Conservation (phyloP, 35 echinoderm and acorn worm genomes). For the Lytechinus variegatus region DNA sequence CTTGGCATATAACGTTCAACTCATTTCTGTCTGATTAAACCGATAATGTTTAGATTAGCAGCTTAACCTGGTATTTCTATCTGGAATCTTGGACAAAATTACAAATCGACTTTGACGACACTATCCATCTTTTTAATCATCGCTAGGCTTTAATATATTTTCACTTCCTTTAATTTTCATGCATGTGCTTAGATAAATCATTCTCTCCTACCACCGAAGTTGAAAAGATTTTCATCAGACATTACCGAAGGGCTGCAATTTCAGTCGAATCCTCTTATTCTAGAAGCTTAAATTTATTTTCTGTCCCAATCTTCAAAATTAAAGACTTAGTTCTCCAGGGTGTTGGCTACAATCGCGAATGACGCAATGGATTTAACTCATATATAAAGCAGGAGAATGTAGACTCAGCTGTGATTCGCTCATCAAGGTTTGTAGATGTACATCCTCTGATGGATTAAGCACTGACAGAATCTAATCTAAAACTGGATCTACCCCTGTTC, state of each 20-base stretch:
- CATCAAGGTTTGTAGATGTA: neutral
- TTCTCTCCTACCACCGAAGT: no score
- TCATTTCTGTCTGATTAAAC: no score
- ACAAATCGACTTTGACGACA: no score
- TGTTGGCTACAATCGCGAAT: neutral
- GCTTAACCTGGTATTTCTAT: no score
- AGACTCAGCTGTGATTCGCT: neutral
- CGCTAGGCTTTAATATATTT: no score
- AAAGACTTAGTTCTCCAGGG: neutral
- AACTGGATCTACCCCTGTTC: neutral
- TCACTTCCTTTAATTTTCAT: no score
- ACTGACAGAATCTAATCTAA: neutral
- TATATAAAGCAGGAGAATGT: neutral
- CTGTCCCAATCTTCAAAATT: neutral
- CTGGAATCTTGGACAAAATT: no score
- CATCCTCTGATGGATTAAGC: neutral
- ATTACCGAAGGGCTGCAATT: neutral
- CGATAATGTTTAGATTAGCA: no score
- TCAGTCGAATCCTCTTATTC: neutral
- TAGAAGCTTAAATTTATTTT: neutral
- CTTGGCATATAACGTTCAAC: no score
- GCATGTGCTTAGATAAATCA: no score
- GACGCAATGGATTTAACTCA: neutral
- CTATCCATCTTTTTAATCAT: no score
- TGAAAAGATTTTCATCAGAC: neutral